phyloP scores from a whole-genome alignment of 2,888 invertebrate species.

The Luffia ferchaultella region DNA sequence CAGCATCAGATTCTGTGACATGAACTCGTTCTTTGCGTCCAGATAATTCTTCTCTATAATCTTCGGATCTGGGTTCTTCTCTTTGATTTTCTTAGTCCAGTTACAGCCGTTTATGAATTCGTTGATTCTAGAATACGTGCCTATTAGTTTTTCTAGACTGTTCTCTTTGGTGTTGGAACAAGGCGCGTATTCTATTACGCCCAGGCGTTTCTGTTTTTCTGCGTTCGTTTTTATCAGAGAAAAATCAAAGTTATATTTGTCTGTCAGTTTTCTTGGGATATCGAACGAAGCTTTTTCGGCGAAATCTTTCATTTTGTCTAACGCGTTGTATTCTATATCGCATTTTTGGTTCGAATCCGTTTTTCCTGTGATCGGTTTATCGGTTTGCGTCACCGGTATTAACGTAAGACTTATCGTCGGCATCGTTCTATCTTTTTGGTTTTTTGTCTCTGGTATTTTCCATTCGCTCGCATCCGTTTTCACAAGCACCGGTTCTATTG shows the following conservation, averaged over 20 bases:
- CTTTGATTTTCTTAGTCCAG: slow-evolving; percentile 42
- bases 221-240: slow-evolving; percentile 32
- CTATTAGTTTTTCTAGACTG: slow-evolving; percentile 46
- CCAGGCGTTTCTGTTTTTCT: slow-evolving; percentile 23
- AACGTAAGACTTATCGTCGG: slow-evolving; percentile 56
- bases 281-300: slow-evolving; percentile 58
- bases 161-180: slow-evolving; percentile 34
- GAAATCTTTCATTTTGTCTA: slow-evolving; percentile 61
- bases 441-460: slow-evolving; percentile 46
- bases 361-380: slow-evolving; percentile 37
- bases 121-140: slow-evolving; percentile 52
- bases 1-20: slow-evolving; percentile 51
- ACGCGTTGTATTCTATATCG: slow-evolving; percentile 49
- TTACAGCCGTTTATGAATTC: slow-evolving; percentile 60
- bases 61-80: slow-evolving; percentile 35
- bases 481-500: slow-evolving; percentile 49
- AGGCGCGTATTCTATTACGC: slow-evolving; percentile 1
- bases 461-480: slow-evolving; percentile 30
- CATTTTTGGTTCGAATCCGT: slow-evolving; percentile 39
- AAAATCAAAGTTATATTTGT: slow-evolving; percentile 35
- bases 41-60: slow-evolving; percentile 51
- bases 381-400: slow-evolving; percentile 47
- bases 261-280: slow-evolving; percentile 40
- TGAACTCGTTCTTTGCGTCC: slow-evolving; percentile 57
- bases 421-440: slow-evolving; percentile 42